Evolutionary conservation across 2,888 invertebrate species (phyloP), one percentile per base, ranked within the genome.

Genomic region (Agriotes lineatus): DNA sequence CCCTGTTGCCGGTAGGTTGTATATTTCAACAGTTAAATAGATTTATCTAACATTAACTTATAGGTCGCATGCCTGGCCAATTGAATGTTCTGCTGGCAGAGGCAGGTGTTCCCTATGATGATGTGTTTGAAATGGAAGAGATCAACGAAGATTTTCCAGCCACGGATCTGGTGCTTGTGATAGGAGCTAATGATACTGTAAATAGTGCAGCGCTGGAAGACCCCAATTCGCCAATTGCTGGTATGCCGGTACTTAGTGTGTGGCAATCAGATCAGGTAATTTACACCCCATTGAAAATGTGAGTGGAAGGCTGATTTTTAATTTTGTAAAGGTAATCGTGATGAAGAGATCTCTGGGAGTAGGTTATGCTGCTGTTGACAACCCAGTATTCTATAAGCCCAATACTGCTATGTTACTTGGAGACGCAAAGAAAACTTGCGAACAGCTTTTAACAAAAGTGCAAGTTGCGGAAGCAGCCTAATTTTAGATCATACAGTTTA

Each of bases 11-110:
- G 95, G n/a, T n/a, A n/a, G n/a, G 22, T 45, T n/a, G n/a, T n/a
- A n/a, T n/a, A n/a, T n/a, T n/a, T n/a, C n/a, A n/a, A n/a, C n/a
- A n/a, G n/a, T n/a, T n/a, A n/a, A n/a, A n/a, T n/a, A n/a, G n/a
- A n/a, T n/a, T n/a, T n/a, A n/a, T n/a, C n/a, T n/a, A n/a, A n/a
- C n/a, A n/a, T n/a, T n/a, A n/a, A n/a, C n/a, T n/a, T n/a, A n/a
- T n/a, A n/a, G n/a, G 95, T 64, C 91, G 96, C 70, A 96, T 96
- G 96, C 96, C 96, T 18, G 96, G 96, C 7, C 96, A 96, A 82
- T 83, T 96, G 79, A 96, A 96, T 81, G 96, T 96, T n/a, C 85
- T 96, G 69, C 86, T 96, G 61, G 96, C 96, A 0, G 96, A 96
- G 85, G 96, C 96, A 3, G 96, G 96, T n/a, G 95, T 96, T 0